Percentiles rank a stretch among this genome's conserved stretches.
phyloP scores from a whole-genome alignment of 2,888 invertebrate species.

The Phortica okadai region DNA sequence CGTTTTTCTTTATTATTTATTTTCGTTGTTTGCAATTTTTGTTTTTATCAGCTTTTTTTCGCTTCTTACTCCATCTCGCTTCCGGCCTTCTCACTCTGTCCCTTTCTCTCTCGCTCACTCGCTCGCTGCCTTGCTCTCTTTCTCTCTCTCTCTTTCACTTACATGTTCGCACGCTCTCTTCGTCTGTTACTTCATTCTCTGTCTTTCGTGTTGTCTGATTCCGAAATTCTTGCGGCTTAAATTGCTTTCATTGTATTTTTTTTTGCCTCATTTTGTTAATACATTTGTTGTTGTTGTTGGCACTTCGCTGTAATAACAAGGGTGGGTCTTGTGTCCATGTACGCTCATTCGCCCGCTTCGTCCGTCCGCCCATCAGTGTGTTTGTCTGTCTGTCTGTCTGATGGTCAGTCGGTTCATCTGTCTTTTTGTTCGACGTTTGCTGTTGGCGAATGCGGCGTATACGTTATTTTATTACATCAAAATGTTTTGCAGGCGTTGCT shows the following conservation, averaged over 20 bases:
- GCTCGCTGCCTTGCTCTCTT: background rate
- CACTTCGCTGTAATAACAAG: conserved; percentile 26
- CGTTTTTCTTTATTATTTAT: background rate
- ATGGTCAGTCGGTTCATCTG: conserved; percentile 31
- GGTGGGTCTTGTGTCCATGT: conserved; percentile 29
- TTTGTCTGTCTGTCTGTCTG: conserved; percentile 39
- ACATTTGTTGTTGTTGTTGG: conserved; percentile 34
- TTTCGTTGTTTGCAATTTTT: conserved; percentile 41
- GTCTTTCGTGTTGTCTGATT: conserved; percentile 1
- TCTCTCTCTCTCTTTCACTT: conserved; percentile 39
- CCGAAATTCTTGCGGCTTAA: conserved; percentile 54
- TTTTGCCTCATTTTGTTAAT: conserved; percentile 42
- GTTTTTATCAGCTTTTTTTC: conserved; percentile 50
- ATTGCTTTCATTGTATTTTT: conserved; percentile 61
- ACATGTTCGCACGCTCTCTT: conserved; percentile 40
- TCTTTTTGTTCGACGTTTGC: conserved; percentile 22
- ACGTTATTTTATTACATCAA: conserved; percentile 71
- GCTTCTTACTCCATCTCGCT: background rate
- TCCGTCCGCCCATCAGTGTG: background rate
- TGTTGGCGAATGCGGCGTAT: conserved; percentile 53
- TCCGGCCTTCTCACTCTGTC: background rate
- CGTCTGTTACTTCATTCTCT: background rate
- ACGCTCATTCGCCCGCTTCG: too few species aligned
- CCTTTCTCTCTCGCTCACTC: background rate
- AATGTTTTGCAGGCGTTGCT: conserved; percentile 59